A percentile compares a stretch with the other conserved stretches of the same genome.
These are phyloP conservation scores for Danaus plexippus DNA, from an alignment of 1,140 invertebrate species.

Conservation along the genomic window DNA sequence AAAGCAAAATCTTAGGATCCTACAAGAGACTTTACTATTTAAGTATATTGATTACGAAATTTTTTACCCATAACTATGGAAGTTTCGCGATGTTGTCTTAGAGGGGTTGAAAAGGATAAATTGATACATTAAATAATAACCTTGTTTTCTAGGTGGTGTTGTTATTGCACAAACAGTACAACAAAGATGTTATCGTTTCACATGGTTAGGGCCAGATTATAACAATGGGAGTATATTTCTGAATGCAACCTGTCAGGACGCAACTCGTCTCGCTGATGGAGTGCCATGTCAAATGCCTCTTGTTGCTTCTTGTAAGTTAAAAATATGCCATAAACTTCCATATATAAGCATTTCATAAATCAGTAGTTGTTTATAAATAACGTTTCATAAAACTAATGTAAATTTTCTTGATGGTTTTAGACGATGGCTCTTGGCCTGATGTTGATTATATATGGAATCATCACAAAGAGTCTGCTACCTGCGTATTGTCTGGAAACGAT, in stretches of 20 bases:
- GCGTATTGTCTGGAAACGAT: conserved; percentile 56
- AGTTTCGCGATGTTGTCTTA: too few species aligned
- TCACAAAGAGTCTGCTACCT: conserved; percentile 53
- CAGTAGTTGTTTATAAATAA: too few species aligned
- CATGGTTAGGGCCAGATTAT: conserved; percentile 71
- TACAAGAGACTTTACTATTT: too few species aligned
- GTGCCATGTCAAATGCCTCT: conserved; percentile 69
- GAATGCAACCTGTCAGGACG: conserved; percentile 71
- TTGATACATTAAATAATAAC: not conserved
- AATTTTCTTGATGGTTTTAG: conserved; percentile 39
- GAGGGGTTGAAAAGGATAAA: not conserved
- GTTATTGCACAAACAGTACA: conserved; percentile 19
- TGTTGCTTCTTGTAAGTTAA: conserved; percentile 67
- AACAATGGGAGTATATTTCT: conserved; percentile 59
- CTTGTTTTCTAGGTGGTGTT: conserved; percentile 26
- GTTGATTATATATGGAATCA: conserved; percentile 63
- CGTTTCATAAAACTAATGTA: too few species aligned
- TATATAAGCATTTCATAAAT: too few species aligned
- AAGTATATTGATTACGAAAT: too few species aligned
- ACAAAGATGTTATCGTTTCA: conserved; percentile 68
- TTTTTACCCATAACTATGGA: too few species aligned
- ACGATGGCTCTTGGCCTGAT: conserved; percentile 69
- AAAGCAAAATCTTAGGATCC: too few species aligned
- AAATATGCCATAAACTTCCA: conserved; percentile 1
- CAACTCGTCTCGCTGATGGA: conserved; percentile 52